These are phyloP conservation scores for Lepus townsendii DNA, from an alignment of 2,797 vertebrate species.

Conservation along the genomic window DNA sequence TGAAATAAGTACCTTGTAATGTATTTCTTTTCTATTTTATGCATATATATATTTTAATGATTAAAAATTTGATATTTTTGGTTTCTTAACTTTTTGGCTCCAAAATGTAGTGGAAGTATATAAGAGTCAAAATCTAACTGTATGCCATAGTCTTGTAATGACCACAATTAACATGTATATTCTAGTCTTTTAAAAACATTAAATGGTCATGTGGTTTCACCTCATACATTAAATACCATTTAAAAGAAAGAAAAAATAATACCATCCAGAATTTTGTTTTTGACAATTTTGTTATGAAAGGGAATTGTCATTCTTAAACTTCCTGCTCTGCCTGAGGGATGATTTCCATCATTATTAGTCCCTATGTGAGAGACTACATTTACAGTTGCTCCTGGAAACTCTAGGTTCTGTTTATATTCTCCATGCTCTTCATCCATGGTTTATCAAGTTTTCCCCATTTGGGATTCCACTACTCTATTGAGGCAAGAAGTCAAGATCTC, in stretches of 20 bases:
- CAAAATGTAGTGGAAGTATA: background rate
- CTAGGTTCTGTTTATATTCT: background rate
- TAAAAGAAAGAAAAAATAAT: background rate
- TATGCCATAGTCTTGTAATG: background rate
- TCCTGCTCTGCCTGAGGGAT: background rate
- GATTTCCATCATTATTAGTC: background rate
- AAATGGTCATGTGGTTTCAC: constrained; percentile 27
- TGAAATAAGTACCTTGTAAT: background rate
- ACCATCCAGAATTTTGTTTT: background rate
- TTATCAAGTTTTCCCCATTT: background rate
- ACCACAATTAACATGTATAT: constrained; percentile 42
- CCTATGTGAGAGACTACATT: background rate
- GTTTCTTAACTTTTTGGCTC: background rate
- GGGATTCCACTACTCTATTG: background rate
- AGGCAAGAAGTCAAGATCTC: constrained; percentile 38
- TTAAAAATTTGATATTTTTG: background rate
- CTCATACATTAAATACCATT: background rate
- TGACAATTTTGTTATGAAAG: background rate
- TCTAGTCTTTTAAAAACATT: constrained; percentile 1
- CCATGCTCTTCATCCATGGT: background rate
- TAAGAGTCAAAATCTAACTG: constrained; percentile 33
- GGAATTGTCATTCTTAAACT: background rate
- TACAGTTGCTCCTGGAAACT: background rate
- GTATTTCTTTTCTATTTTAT: constrained; percentile 20
- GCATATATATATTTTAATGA: background rate